phyloP scores from a whole-genome alignment of 1,140 invertebrate species.

The Holcopasites calliopsidis region DNA sequence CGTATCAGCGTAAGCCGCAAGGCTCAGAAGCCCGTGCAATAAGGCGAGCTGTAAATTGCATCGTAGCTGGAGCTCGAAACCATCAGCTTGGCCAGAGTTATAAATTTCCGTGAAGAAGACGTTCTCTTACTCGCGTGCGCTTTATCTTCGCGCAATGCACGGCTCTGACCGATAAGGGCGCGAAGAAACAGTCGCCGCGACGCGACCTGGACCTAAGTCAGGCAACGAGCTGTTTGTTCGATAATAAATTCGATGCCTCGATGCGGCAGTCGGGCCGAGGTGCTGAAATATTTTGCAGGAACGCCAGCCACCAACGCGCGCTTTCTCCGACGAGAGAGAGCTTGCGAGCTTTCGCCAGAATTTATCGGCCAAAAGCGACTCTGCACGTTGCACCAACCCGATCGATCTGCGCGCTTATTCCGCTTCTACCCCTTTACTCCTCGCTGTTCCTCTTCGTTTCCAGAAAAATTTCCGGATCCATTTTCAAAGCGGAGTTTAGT shows the following conservation, averaged over 20 bases:
- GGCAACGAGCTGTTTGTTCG: slow-evolving; percentile 67
- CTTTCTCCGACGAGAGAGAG: neutral
- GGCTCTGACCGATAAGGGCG: neutral
- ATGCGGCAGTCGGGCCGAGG: slow-evolving; percentile 59
- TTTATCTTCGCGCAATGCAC: too few relatives aligned
- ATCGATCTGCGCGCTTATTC: slow-evolving; percentile 52
- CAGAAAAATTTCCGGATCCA: too few relatives aligned
- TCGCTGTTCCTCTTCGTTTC: too few relatives aligned
- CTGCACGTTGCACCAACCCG: slow-evolving; percentile 27
- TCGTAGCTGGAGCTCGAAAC: too few relatives aligned
- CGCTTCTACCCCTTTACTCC: neutral
- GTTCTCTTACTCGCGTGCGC: neutral
- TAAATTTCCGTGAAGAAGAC: slow-evolving; percentile 11
- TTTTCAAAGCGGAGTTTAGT: too few relatives aligned
- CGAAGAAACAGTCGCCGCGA: slow-evolving; percentile 1
- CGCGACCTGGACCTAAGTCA: slow-evolving; percentile 36
- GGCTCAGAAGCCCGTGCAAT: too few relatives aligned
- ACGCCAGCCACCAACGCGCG: neutral
- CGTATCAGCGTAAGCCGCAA: too few relatives aligned
- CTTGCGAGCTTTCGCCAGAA: slow-evolving; percentile 35
- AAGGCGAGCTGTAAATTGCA: too few relatives aligned
- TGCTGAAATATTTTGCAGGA: slow-evolving; percentile 67
- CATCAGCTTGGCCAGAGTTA: slow-evolving; percentile 28
- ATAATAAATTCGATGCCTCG: slow-evolving; percentile 68
- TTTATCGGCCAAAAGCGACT: slow-evolving; percentile 57